Conservation (phyloP, 2,888 invertebrate genomes). For the Neoascia interrupta region DNA sequence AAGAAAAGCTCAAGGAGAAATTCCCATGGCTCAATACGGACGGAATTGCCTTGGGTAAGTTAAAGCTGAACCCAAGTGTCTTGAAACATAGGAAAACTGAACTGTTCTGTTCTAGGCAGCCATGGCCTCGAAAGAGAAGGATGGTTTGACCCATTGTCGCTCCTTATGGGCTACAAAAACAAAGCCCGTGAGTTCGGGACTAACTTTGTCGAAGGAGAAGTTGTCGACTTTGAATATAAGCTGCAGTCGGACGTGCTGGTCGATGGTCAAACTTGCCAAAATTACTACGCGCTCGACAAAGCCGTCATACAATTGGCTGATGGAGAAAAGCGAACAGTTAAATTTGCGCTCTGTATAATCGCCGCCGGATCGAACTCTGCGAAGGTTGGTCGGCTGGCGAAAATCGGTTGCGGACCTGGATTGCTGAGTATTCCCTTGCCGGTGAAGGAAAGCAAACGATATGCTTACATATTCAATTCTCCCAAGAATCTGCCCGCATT, state of each 20-base stretch:
- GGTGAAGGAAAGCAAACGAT: slow-evolving; percentile 91
- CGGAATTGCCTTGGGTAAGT: slow-evolving; percentile 85
- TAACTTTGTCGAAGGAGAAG: slow-evolving; percentile 88
- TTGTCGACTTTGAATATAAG: slow-evolving; percentile 85
- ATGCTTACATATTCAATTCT: slow-evolving; percentile 87
- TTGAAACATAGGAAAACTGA: neutral
- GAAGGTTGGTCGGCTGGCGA: slow-evolving; percentile 87
- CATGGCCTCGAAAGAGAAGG: slow-evolving; percentile 94
- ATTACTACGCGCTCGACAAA: slow-evolving; percentile 80
- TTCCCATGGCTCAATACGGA: slow-evolving; percentile 96
- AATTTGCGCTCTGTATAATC: slow-evolving; percentile 88
- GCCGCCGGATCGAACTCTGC: slow-evolving; percentile 90
- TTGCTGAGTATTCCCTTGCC: slow-evolving; percentile 88
- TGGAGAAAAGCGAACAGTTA: slow-evolving; percentile 84
- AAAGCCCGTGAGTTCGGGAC: slow-evolving; percentile 88
- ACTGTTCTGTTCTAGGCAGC: slow-evolving; percentile 81
- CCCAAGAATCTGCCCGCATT: slow-evolving; percentile 85
- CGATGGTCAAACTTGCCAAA: slow-evolving; percentile 80
- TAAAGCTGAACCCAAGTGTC: neutral
- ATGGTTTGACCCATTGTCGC: slow-evolving; percentile 94
- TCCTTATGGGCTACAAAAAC: slow-evolving; percentile 87
- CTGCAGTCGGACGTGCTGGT: slow-evolving; percentile 81
- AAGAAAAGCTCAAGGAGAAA: slow-evolving; percentile 84
- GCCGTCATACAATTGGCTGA: slow-evolving; percentile 83
- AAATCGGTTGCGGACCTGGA: slow-evolving; percentile 87